A percentile compares a stretch with the other conserved stretches of the same genome.
phyloP scores from a whole-genome alignment of 2,113 vertebrate genomes.

The Pampusana beccarii region DNA sequence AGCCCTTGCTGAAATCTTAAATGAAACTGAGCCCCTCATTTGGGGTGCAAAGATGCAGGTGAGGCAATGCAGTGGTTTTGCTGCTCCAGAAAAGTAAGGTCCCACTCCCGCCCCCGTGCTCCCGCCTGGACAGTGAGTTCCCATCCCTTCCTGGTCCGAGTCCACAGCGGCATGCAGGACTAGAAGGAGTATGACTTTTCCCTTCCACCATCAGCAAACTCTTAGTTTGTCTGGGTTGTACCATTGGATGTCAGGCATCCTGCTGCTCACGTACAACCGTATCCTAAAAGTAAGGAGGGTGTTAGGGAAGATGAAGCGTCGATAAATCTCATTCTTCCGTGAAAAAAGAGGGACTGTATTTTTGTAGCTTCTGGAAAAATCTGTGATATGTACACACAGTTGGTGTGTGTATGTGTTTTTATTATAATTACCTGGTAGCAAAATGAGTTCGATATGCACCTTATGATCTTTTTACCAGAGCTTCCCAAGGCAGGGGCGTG shows the following conservation, averaged over 20 bases:
- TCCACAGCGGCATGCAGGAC: not conserved
- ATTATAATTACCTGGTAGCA: not conserved
- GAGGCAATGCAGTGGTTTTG: not conserved
- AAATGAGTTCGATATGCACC: not conserved
- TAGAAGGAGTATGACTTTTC: not conserved
- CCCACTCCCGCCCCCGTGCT: not conserved
- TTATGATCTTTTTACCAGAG: not conserved
- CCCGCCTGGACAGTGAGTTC: fast-evolving
- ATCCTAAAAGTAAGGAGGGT: not conserved
- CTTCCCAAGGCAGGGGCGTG: not conserved
- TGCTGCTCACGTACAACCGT: fast-evolving
- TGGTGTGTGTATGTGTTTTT: not conserved
- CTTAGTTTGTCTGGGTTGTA: not conserved
- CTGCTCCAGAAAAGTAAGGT: not conserved
- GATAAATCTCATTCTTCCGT: not conserved
- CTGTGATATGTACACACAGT: fast-evolving
- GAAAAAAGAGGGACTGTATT: not conserved
- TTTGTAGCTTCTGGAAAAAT: not conserved
- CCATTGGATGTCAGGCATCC: not conserved
- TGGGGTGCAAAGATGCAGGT: not conserved
- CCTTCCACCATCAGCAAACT: not conserved
- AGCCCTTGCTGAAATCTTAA: not conserved
- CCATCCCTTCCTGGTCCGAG: not conserved
- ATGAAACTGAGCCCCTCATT: not conserved
- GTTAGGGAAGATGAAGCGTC: not conserved